Base-by-base conservation (phyloP, 1,140 invertebrate genomes). In the Bombus vancouverensis region DNA sequence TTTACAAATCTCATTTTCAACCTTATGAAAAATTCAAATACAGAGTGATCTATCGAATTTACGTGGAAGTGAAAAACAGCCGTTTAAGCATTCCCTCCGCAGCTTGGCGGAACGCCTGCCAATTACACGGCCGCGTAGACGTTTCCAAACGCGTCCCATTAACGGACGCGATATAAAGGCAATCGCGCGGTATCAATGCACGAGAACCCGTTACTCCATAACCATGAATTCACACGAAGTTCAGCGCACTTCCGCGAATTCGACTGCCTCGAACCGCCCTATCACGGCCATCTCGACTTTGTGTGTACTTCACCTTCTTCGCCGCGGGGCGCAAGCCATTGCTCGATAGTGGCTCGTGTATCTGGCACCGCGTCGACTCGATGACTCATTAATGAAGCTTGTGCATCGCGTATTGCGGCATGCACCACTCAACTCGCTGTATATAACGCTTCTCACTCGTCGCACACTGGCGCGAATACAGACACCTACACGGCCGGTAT, bases 341-440 rank as follows among this genome's bases (percentile, higher is more conserved):
- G 78, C 81, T 85, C 86, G 90, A 90, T 87, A 82, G 70, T 85
- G 75, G 82, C 81, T 90, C 74, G 76, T 80, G 84, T 84, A 90
- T 82, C 81, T 83, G 74, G 74, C 83, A 81, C 72, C 72, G 80
- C 79, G 88, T 88, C 73, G 83, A 88, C 84, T 83, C 87, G 91
- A 91, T 92, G 90, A 92, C 83, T 92, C 92, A 92, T 92, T 92
- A 92, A 92, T 86, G 91, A 92, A 91, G 91, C 87, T 86, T 88
- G 87, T 83, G 84, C 85, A 85, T 88, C 88, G 84, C 79, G 71
- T 86, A 87, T 90, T 91, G 88, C 91, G 82, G 90, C 81, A 91
- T 84, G 81, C 75, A 83, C 71, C 89, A 32, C 70, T 85, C 81
- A 62, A 28, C 59, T 28, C 22, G 59, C 47, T 62, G 59, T 62